Evolutionary conservation across 2,888 invertebrate species (phyloP), one percentile per base, ranked within the genome.

Genomic region (Cylindroiulus punctatus): DNA sequence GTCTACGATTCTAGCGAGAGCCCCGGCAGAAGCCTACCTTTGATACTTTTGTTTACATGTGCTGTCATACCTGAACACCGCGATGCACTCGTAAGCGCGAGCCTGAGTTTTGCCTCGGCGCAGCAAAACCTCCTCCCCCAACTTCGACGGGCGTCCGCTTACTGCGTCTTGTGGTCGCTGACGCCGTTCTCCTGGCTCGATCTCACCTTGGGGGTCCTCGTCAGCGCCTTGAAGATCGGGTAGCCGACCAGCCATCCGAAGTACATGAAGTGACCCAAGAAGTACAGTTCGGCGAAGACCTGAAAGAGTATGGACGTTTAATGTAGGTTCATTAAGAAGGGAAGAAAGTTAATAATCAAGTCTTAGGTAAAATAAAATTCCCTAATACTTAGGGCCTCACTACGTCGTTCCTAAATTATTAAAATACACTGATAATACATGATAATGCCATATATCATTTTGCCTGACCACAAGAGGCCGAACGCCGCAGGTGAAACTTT

Each of bases 241-340:
- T 86, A 86, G 42, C 42, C 40, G 17, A 87, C 22, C 5, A 87
- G n/a, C 86, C 86, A 87, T 19, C 86, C 86, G 36, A 84, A 85
- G 36, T 86, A 87, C 17, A 87, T 30, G 30, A 87, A 65, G 36
- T 87, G 87, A 30, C 87, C 86, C 32, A 85, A 65, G 47, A 76
- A 87, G 81, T 87, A 87, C 57, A 87, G 22, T n/a, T 65, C 84
- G 7, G 76, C 83, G 26, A 42, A 83, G 10, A 84, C 36, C 86
- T 86, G 32, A 0, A 17, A 65, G 26, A 84, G 12, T 44, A 44
- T 10, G 12, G 14, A 44, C 36, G 7, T 36, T 7, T 4, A 36
- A 36, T 7, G 36, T 36, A 36, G 36, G 36, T 36, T 36, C 36
- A 7, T 36, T 2, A 36, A 36, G 7, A 2, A 36, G 36, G 36